phyloP scores from a whole-genome alignment of 2,888 invertebrate species.

The Eupithecia insigniata region DNA sequence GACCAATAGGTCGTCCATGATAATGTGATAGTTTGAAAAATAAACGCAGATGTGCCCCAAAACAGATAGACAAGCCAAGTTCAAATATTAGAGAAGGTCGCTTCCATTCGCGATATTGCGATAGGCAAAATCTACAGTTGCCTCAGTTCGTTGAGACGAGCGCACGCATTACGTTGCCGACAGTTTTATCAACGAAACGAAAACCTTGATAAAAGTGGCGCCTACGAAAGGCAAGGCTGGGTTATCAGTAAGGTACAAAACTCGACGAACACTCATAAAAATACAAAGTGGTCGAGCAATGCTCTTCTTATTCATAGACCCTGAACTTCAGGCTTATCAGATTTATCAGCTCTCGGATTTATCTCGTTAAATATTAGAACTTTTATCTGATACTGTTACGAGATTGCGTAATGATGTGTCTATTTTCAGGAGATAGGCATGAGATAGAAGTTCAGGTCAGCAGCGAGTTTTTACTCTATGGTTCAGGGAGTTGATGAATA shows the following conservation, averaged over 20 bases:
- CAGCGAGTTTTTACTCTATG: too few relatives aligned
- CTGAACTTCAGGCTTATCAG: slow-evolving; percentile 44
- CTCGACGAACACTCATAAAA: slow-evolving; percentile 33
- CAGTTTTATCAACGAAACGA: slow-evolving; percentile 1
- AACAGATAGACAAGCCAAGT: slow-evolving; percentile 59
- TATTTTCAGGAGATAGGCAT: slow-evolving; percentile 1
- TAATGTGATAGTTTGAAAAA: slow-evolving; percentile 52
- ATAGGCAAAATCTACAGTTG: slow-evolving; percentile 59
- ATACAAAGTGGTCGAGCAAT: slow-evolving; percentile 45
- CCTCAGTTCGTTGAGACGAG: slow-evolving; percentile 52
- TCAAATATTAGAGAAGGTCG: slow-evolving; percentile 73
- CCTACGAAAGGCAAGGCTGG: slow-evolving; percentile 40
- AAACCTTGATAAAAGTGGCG: slow-evolving; percentile 35
- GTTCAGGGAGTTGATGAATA: neutral
- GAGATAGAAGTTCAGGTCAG: too few relatives aligned
- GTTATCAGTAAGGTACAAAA: slow-evolving; percentile 40
- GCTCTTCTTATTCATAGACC: slow-evolving; percentile 42
- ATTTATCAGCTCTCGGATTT: slow-evolving; percentile 45
- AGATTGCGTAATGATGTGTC: slow-evolving; percentile 39
- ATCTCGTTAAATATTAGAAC: slow-evolving; percentile 35
- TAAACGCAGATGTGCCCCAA: slow-evolving; percentile 50
- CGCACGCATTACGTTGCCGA: slow-evolving; percentile 39
- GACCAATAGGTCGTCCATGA: slow-evolving; percentile 29
- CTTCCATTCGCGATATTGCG: slow-evolving; percentile 43
- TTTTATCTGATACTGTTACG: slow-evolving; percentile 38